Evolutionary conservation across 2,888 invertebrate genomes (phyloP).

Genomic region (Panopea generosa): DNA sequence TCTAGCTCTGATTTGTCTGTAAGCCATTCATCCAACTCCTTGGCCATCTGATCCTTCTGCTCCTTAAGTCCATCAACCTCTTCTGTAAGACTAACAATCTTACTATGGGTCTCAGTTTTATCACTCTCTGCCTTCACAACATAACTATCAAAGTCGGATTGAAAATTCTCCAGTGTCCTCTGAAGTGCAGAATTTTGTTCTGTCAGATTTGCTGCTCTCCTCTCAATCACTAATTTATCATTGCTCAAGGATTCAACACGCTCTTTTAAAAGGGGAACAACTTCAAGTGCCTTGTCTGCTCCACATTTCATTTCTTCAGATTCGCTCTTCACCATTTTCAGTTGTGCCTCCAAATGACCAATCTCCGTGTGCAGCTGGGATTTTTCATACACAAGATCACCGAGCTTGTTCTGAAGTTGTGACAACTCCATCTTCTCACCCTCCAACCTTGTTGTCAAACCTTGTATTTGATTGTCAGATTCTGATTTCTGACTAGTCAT

Average conservation of each 20-base stretch:
- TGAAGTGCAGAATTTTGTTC: conserved; percentile 49
- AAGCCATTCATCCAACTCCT: conserved; percentile 58
- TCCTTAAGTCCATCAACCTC: conserved; percentile 57
- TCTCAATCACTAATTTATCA: conserved; percentile 40
- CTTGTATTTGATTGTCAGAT: conserved; percentile 48
- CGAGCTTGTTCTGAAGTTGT: conserved; percentile 59
- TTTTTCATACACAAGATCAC: conserved; percentile 66
- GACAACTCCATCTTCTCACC: conserved; percentile 43
- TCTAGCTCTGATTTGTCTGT: conserved; percentile 61
- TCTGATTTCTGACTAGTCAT: conserved; percentile 34
- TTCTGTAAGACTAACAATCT: conserved; percentile 48
- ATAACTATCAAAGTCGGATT: conserved; percentile 56
- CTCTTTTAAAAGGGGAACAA: conserved; percentile 49
- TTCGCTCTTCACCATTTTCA: conserved; percentile 53
- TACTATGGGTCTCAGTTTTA: conserved; percentile 33
- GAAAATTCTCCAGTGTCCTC: conserved; percentile 47
- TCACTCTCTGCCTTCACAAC: conserved; percentile 16
- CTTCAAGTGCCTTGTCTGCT: conserved; percentile 42
- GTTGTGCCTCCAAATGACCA: conserved; percentile 59
- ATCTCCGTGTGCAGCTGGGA: conserved; percentile 65
- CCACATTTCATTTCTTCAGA: conserved; percentile 44
- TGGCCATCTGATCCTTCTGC: conserved; percentile 57
- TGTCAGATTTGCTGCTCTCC: conserved; percentile 43
- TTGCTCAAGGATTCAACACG: conserved; percentile 30
- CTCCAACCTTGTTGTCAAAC: conserved; percentile 40